phyloP scores from a whole-genome alignment of 2,888 invertebrate species.

The Drosophila fulvimacula region DNA sequence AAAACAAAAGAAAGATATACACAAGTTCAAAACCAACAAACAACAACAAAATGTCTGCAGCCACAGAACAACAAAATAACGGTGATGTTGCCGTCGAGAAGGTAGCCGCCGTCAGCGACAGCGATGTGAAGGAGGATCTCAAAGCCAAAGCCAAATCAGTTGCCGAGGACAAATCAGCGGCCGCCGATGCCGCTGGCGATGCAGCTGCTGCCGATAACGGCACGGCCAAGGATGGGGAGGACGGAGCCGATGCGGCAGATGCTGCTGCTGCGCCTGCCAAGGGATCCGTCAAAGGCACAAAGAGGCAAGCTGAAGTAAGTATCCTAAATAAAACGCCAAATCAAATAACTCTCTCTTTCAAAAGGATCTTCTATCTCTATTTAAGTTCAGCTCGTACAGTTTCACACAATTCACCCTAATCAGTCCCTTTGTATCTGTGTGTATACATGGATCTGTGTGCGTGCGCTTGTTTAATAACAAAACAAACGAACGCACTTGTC shows the following conservation, averaged over 20 bases:
- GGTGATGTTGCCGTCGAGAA: constrained; percentile 91
- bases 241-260: constrained; percentile 67
- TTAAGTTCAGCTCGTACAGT: constrained; percentile 40
- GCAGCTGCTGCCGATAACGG: constrained; percentile 82
- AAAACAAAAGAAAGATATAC: constrained; percentile 8
- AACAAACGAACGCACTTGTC: constrained; percentile 61
- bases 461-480: constrained; percentile 57
- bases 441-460: constrained; percentile 10
- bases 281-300: constrained; percentile 90
- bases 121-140: constrained; percentile 85
- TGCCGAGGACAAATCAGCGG: constrained; percentile 63
- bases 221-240: constrained; percentile 77
- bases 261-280: constrained; percentile 86
- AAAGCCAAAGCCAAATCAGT: constrained; percentile 81
- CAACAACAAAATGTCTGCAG: constrained; percentile 88
- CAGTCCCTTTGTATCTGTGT: constrained; percentile 19
- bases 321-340: constrained; percentile 8
- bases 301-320: constrained; percentile 93
- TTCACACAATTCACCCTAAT: constrained; percentile 37
- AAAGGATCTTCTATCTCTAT: constrained; percentile 12
- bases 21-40: constrained; percentile 47
- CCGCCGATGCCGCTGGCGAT: constrained; percentile 79
- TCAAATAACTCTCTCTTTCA: neutral
- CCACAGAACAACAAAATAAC: constrained; percentile 89
- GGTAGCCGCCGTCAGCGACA: constrained; percentile 86